A percentile compares a stretch with the other conserved stretches of the same genome.
phyloP scores from a whole-genome alignment of 2,113 vertebrate genomes.

The Paratilapia polleni region DNA sequence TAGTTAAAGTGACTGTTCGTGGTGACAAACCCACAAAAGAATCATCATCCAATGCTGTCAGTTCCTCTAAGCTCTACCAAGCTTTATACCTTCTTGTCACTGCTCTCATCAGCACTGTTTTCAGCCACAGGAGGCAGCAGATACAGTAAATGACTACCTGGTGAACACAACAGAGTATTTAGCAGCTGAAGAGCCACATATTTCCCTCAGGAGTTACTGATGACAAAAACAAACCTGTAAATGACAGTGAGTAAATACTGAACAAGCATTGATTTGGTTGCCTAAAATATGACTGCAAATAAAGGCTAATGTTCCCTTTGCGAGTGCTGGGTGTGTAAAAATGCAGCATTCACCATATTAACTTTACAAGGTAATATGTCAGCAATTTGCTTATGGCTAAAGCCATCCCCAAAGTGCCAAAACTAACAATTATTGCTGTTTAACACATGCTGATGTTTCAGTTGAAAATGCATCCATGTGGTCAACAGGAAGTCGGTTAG shows the following conservation, averaged over 20 bases:
- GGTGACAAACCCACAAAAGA: neutral
- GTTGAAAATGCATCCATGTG: neutral
- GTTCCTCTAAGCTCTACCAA: neutral
- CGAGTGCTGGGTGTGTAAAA: slow-evolving; percentile 1
- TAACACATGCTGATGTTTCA: neutral
- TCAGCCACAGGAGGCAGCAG: slow-evolving; percentile 1
- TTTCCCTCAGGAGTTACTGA: slow-evolving; percentile 1
- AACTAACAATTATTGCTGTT: neutral
- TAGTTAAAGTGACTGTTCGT: neutral
- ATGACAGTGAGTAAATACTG: slow-evolving; percentile 7
- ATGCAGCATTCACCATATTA: neutral
- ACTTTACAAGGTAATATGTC: neutral
- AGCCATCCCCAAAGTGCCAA: neutral
- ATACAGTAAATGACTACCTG: slow-evolving; percentile 4
- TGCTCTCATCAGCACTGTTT: neutral
- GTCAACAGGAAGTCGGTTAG: neutral
- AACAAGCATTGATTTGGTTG: neutral
- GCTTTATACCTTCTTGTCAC: neutral
- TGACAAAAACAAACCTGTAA: neutral
- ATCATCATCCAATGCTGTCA: neutral
- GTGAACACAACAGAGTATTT: neutral
- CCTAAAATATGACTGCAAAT: slow-evolving; percentile 6
- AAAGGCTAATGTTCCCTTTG: neutral
- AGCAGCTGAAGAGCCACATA: neutral
- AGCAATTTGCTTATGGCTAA: neutral